Evolutionary conservation across 2,888 invertebrate genomes (phyloP), one percentile per base, ranked within the genome.

Genomic region (Gerris lacustris): DNA sequence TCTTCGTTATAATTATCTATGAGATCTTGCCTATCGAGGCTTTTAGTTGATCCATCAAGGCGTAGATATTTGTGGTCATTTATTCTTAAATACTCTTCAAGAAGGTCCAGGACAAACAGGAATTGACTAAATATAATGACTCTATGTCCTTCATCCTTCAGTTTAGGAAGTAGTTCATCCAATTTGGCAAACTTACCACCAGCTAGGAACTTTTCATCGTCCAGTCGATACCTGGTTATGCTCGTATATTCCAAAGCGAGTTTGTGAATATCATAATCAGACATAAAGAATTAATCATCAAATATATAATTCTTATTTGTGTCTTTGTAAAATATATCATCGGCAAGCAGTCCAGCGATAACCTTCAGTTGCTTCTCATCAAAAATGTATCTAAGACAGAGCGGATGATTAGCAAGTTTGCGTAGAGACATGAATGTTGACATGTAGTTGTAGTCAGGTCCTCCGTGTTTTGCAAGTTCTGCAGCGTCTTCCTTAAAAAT

Each of bases 61-160:
- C 97, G 85, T 74, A 93, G 81, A 80, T 87, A 97, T 15, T 86
- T 85, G 79, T 92, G 84, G 0, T 86, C 84, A 64, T 89, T 85
- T 70, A 91, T 83, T n/a, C 83, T 82, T 76, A 97, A 83, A 82
- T 92, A 98, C 67, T 89, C 89, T 81, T 96, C 94, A 76, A 98
- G 81, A 75, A 98, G 86, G 81, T 98, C 95, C 79, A 98, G 84
- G 85, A 98, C 87, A 86, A 95, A 94, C 47, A 93, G 92, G 82
- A 97, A 98, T 84, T 98, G 98, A 79, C 94, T 95, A 83, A 98
- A 98, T 75, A 98, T 85, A 72, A 98, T 83, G 74, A 96, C 92
- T 17, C 96, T 85, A 80, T 92, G 91, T 0, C 89, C 90, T 0
- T 85, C 86, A 6, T 81, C 81, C 79, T 92, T 88, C 73, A 95